Evolutionary conservation across 2,888 invertebrate species (phyloP), one percentile per base, ranked within the genome.

Genomic region (Pandemis heparana): DNA sequence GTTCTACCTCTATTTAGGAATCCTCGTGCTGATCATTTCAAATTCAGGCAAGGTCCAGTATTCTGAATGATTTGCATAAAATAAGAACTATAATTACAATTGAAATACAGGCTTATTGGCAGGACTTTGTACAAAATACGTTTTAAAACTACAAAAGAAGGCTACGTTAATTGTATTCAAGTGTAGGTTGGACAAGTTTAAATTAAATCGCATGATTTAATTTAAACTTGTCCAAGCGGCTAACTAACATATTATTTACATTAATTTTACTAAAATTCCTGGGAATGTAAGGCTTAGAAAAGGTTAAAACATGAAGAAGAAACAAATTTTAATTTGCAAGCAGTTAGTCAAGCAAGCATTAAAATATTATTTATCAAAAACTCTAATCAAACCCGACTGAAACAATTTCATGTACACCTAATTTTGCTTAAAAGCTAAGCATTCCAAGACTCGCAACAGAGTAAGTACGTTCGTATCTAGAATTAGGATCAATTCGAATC

Each of bases 401-500:
- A 43, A 62, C 43, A 8, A 62, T 61, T 61, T 39, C 39, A 16
- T n/a, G 8, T 14, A n/a, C 5, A 56, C 18, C 56, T 63, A 46
- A 43, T 46, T 63, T 46, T 46, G 16, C 63, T 43, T 63, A 43
- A 62, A 43, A 18, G 43, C 63, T 23, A 46, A 46, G 63, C 18
- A 46, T 18, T 63, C n/a, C 23, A 63, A 63, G 60, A 60, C 60
- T 38, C 5, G 56, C 56, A 64, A 59, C 69, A 46, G 43, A n/a
- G 23, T 23, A 23, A 56, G 43, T 68, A 68, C 63, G 51, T 66
- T 62, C 67, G 51, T 65, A 74, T 74, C 74, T 74, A 61, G 74
- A 74, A 74, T 74, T 70, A 74, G 74, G 70, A 74, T 74, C 74
- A 69, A 70, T 74, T 80, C 80, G 81, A 79, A 79, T 80, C 79